phyloP scores from a whole-genome alignment of 1,140 invertebrate genomes.

The Philaenus spumarius region DNA sequence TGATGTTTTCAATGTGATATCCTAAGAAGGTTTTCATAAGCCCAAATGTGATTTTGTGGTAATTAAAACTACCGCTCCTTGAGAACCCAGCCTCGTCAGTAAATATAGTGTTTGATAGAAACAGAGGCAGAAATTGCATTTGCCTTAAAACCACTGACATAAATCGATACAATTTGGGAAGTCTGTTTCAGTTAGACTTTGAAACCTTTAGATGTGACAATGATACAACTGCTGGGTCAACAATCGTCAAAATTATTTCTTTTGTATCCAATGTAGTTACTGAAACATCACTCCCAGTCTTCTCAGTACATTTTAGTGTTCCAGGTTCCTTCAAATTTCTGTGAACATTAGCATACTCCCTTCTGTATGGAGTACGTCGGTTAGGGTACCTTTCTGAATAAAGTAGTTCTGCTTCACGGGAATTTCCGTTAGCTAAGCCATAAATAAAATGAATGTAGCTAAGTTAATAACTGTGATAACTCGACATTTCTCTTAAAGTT shows the following conservation, averaged over 20 bases:
- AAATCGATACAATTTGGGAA: neutral
- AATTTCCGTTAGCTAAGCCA: slow-evolving; percentile 4
- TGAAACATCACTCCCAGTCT: neutral
- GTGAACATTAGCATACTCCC: neutral
- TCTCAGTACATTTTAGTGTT: neutral
- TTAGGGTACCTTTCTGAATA: neutral
- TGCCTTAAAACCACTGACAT: neutral
- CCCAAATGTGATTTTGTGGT: neutral
- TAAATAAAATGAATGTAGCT: neutral
- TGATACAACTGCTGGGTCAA: neutral
- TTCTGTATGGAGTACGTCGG: neutral
- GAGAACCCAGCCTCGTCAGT: too few species aligned
- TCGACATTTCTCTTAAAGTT: neutral
- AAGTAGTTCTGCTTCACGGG: neutral
- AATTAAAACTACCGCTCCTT: too few species aligned
- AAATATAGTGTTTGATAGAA: too few species aligned
- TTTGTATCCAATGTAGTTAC: neutral
- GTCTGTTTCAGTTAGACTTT: neutral
- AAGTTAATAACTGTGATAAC: neutral
- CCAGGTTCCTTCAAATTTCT: slow-evolving; percentile 1
- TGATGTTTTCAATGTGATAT: neutral
- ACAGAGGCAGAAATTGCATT: neutral
- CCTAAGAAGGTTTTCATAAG: neutral
- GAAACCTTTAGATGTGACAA: neutral
- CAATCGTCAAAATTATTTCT: neutral